Percentiles rank a stretch among this genome's conserved stretches.
phyloP scores from a whole-genome alignment of 2,113 vertebrate species.

The Mesoclemmys tuberculata region DNA sequence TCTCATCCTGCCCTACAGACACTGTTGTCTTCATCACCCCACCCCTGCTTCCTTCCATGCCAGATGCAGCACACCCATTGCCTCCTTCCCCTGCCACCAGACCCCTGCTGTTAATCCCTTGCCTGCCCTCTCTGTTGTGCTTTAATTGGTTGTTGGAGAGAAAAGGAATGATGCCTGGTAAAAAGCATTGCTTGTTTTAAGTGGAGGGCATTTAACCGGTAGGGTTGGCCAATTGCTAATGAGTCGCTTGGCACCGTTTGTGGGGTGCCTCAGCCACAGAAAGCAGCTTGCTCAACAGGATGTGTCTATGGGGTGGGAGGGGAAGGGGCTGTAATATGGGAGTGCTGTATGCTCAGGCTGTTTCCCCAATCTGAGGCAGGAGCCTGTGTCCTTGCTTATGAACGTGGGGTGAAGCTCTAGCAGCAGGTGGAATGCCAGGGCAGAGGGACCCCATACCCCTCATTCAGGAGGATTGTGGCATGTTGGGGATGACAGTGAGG shows the following conservation, averaged over 20 bases:
- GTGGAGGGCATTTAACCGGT: background rate
- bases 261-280: background rate
- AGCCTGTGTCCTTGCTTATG: background rate
- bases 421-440: background rate
- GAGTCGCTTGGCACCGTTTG: background rate
- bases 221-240: background rate
- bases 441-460: background rate
- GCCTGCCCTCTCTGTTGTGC: background rate
- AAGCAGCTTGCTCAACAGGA: background rate
- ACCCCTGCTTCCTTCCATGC: background rate
- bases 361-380: background rate
- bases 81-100: background rate
- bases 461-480: background rate
- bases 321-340: background rate
- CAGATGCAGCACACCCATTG: background rate
- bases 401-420: background rate
- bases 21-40: rapidly evolving
- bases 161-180: background rate
- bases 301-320: background rate
- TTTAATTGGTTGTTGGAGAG: background rate
- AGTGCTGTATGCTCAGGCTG: background rate
- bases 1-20: rapidly evolving
- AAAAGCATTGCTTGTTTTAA: background rate
- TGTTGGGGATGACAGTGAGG: background rate
- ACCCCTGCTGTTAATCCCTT: background rate